Conservation (phyloP, 2,888 invertebrate species). For the Volucella zonaria region DNA sequence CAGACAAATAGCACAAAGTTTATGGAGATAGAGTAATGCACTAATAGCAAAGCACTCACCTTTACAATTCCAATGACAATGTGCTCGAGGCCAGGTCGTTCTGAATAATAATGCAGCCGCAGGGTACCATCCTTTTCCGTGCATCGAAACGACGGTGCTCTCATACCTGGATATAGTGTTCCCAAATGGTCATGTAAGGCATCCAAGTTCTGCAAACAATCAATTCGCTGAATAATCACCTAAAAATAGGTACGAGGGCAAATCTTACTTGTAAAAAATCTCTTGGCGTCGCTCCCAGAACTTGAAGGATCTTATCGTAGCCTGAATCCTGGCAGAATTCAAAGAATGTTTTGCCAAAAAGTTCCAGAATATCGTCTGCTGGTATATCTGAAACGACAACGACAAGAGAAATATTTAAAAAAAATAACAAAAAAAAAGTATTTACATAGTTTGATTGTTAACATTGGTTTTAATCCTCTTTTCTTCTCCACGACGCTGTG, state of each 20-base stretch:
- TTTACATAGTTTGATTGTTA: constrained; percentile 65
- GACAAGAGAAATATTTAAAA: background rate
- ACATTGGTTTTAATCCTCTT: constrained; percentile 20
- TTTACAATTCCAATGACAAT: constrained; percentile 99
- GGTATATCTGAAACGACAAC: constrained; percentile 88
- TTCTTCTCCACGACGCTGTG: background rate
- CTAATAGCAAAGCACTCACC: constrained; percentile 83
- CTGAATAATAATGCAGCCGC: constrained; percentile 97
- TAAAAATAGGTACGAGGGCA: background rate
- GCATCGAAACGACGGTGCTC: constrained; percentile 97
- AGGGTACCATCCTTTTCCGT: constrained; percentile 96
- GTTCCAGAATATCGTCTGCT: constrained; percentile 93
- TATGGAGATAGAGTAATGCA: background rate
- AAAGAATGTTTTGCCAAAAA: constrained; percentile 97
- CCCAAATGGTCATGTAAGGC: constrained; percentile 97
- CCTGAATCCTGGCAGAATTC: constrained; percentile 98
- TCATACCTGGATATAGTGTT: constrained; percentile 96
- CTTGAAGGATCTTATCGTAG: constrained; percentile 97
- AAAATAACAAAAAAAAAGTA: constrained; percentile 19
- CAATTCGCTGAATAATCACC: constrained; percentile 24
- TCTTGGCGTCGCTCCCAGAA: constrained; percentile 95
- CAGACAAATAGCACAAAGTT: constrained; percentile 68
- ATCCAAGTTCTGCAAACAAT: constrained; percentile 90
- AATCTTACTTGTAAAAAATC: constrained; percentile 93
- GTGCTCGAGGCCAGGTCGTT: constrained; percentile 95